Percentiles rank a stretch among this genome's conserved stretches.
Evolutionary conservation across 2,797 vertebrate species (phyloP).

Genomic region (Pitangus sulphuratus): DNA sequence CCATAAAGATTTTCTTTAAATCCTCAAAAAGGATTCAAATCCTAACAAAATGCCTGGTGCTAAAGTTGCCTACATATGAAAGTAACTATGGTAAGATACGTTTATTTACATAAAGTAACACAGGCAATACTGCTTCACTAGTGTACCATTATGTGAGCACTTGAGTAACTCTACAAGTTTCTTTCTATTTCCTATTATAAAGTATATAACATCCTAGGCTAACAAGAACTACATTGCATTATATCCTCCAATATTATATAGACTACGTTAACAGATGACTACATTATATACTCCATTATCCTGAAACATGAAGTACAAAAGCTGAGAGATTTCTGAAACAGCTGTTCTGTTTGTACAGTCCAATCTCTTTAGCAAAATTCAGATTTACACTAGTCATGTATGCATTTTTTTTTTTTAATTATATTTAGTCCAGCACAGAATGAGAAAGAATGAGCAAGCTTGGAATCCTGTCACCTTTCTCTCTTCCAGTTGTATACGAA

Average conservation of each 20-base stretch:
- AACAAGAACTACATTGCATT: neutral
- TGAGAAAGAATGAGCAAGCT: neutral
- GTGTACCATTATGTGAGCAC: neutral
- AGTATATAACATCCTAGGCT: neutral
- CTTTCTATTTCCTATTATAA: neutral
- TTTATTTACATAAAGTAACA: neutral
- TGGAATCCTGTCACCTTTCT: neutral
- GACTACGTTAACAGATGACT: neutral
- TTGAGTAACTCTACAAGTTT: neutral
- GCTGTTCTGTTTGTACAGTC: neutral
- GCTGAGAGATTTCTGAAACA: neutral
- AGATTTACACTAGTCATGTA: neutral
- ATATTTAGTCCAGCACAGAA: neutral
- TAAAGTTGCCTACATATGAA: neutral
- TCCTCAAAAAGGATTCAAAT: neutral
- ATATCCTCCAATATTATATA: neutral
- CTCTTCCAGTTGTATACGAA: neutral
- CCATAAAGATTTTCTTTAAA: slow-evolving; percentile 1
- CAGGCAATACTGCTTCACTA: neutral
- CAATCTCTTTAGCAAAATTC: neutral
- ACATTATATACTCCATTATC: neutral
- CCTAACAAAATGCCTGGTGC: neutral
- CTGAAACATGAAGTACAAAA: neutral
- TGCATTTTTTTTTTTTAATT: neutral
- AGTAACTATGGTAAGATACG: neutral